phyloP scores from a whole-genome alignment of 2,888 invertebrate species.

The Drosophila yooni region DNA sequence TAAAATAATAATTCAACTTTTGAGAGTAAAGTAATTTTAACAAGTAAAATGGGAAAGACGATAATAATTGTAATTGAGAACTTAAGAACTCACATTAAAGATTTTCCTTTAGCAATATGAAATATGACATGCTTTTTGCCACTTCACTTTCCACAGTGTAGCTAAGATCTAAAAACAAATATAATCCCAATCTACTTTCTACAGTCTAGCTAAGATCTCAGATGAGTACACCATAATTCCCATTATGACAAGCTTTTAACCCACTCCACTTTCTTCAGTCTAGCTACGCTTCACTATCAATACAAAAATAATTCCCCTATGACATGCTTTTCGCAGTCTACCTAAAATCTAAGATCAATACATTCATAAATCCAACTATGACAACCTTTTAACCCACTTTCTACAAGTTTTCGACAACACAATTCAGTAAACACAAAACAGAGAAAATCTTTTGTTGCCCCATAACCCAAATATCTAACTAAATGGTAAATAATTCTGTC shows the following conservation, averaged over 20 bases:
- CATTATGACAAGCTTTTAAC: not conserved
- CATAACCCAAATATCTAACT: conserved; percentile 5
- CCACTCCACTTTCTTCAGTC: not conserved
- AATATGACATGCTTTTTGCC: too few species aligned
- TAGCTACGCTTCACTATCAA: not conserved
- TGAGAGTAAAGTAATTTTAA: not conserved
- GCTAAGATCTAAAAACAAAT: not conserved
- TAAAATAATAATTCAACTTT: not conserved
- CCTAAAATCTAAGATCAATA: not conserved
- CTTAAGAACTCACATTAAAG: too few species aligned
- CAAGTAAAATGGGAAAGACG: not conserved
- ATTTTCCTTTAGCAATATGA: too few species aligned
- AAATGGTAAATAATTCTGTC: conserved; percentile 13
- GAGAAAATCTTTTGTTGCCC: not conserved
- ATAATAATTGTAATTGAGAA: too few species aligned
- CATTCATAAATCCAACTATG: not conserved
- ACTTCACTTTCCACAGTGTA: not conserved
- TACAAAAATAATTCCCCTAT: not conserved
- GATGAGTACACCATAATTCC: not conserved
- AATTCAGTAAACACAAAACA: not conserved
- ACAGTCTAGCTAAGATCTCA: not conserved
- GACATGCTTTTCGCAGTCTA: not conserved
- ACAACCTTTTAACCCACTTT: not conserved
- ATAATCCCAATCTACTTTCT: not conserved
- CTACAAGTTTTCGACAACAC: not conserved